Evolutionary conservation across 2,888 invertebrate species (phyloP).

Genomic region (Drosophila algonquin): DNA sequence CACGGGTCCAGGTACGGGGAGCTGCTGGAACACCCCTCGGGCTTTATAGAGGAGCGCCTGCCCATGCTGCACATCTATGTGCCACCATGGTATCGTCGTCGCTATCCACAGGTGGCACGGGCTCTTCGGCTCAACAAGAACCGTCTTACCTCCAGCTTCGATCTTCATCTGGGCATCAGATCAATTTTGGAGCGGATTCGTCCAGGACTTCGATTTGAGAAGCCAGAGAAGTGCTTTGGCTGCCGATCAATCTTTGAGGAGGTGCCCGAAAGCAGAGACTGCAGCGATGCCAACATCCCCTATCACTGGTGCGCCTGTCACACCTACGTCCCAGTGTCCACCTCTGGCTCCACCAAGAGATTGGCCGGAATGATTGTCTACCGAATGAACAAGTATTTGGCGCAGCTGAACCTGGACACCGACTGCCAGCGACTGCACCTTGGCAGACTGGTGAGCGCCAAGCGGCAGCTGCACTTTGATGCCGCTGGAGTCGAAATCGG

Average conservation of each 20-base stretch:
- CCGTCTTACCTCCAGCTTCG: conserved; percentile 88
- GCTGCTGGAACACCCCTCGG: conserved; percentile 86
- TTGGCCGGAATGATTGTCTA: conserved; percentile 77
- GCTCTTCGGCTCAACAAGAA: conserved; percentile 86
- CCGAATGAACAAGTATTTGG: conserved; percentile 46
- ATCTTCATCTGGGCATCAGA: conserved; percentile 84
- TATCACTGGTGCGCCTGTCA: conserved; percentile 90
- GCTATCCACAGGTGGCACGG: conserved; percentile 84
- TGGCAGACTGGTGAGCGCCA: not conserved
- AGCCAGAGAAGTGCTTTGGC: conserved; percentile 85
- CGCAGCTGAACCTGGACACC: not conserved
- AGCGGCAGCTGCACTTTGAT: conserved; percentile 13
- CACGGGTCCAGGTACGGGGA: conserved; percentile 90
- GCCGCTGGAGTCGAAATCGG: not conserved
- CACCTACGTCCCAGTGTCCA: conserved; percentile 71
- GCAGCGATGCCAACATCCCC: conserved; percentile 87
- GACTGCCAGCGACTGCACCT: not conserved
- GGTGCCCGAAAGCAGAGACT: conserved; percentile 85
- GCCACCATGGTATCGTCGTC: conserved; percentile 86
- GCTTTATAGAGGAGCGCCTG: conserved; percentile 90
- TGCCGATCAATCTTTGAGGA: conserved; percentile 80
- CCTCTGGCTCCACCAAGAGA: conserved; percentile 71
- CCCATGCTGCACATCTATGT: conserved; percentile 89
- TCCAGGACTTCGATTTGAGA: not conserved
- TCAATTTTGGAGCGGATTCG: not conserved